Base-by-base conservation (phyloP, 2,113 vertebrate species). In the Aegithalos caudatus region DNA sequence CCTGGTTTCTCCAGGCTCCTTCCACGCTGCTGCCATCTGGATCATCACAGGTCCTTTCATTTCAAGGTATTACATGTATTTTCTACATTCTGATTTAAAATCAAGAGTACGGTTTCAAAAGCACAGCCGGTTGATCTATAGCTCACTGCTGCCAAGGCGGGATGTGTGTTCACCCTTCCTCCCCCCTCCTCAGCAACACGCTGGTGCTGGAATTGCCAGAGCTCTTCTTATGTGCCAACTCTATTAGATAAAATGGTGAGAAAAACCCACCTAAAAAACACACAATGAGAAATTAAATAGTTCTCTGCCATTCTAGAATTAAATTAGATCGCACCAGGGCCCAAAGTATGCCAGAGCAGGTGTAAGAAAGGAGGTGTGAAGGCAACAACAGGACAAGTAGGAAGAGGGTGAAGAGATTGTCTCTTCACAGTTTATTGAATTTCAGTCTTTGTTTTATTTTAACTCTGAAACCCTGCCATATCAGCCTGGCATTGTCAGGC, bases 101-200 rank as follows among this genome's bases (percentile, higher is more conserved):
- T n/a, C 44, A 29, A 58, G 58, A 24, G 10, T 11, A 3, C 13
- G 9, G 5, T 74, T 95, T 71, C n/a, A 37, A 40, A 69, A 64
- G 42, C 2, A 1, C 14, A 12, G 71, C 10, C 1, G 3, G 35
- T 12, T 1, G 1, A 64, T 12, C 33, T 19, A 15, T 19, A 45
- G 37, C 21, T 80, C 6, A 0, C 4, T 22, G 48, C 21, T 2
- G 6, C 48, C 31, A 29, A 64, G 51, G 5, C 2, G 0, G 5
- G 4, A 4, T 7, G 13, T 0, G 1, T 0, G 0, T 16, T 69
- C 37, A 27, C 40, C 33, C 27, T 22, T 45, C 38, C 7, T 48
- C 19, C 60, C 4, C 2, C 0, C 40, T 69, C 24, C 38, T 48
- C 31, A 27, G 40, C 2, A 0, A 51, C 45, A 21, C 2, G 4